phyloP scores from a whole-genome alignment of 2,113 vertebrate genomes.

The Ia io region DNA sequence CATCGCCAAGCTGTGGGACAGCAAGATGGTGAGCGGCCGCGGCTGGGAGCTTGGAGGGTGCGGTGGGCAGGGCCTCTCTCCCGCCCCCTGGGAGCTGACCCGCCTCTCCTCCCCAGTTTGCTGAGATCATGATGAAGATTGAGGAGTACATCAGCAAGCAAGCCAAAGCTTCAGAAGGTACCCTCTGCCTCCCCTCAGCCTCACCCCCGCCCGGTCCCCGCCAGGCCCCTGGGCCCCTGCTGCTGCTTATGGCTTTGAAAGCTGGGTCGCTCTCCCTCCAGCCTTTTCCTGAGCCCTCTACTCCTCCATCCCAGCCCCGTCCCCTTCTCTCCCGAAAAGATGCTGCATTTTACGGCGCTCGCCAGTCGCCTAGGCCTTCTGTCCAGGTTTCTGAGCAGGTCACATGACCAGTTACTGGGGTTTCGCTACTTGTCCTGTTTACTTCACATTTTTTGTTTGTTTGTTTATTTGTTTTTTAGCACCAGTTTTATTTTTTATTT shows the following conservation, averaged over 20 bases:
- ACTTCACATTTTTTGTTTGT: not conserved
- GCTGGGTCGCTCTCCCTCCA: not conserved
- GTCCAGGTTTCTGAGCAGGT: not conserved
- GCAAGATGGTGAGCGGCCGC: constrained; percentile 85
- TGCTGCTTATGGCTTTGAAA: not conserved
- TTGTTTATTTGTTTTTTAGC: not conserved
- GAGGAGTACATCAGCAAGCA: constrained; percentile 89
- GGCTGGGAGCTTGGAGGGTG: fast-evolving
- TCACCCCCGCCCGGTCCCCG: fast-evolving
- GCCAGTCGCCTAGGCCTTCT: too few relatives aligned
- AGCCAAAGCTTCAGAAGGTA: constrained; percentile 89
- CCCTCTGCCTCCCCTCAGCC: fast-evolving
- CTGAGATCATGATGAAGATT: constrained; percentile 92
- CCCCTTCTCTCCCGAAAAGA: not conserved
- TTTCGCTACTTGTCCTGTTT: not conserved
- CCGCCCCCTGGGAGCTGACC: not conserved
- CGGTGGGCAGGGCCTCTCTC: fast-evolving
- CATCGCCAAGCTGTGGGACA: constrained; percentile 94
- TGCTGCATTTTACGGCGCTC: fast-evolving
- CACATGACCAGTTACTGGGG: not conserved
- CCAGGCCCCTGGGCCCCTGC: not conserved
- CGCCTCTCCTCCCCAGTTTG: constrained; percentile 81
- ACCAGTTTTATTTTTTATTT: not conserved
- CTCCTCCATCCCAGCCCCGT: not conserved
- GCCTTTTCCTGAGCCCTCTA: not conserved